These are phyloP conservation scores for Ptilorrhoa leucosticta DNA, from an alignment of 2,113 vertebrate species.

Conservation along the genomic window DNA sequence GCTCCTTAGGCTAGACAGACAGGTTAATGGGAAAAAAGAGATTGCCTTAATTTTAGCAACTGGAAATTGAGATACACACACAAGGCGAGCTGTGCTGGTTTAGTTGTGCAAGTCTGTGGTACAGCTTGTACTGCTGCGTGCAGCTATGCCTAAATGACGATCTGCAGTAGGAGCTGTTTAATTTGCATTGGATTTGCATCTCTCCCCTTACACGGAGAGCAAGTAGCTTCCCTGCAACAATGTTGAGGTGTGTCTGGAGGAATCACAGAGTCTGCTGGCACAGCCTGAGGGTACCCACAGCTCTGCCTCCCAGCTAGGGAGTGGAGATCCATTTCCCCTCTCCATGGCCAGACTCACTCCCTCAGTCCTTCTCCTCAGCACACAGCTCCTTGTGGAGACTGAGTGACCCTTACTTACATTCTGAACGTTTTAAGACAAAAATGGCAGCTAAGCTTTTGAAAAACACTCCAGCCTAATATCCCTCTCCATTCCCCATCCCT, in stretches of 20 bases:
- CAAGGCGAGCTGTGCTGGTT: not conserved
- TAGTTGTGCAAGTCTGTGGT: not conserved
- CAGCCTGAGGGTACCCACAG: not conserved
- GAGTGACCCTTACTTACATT: not conserved
- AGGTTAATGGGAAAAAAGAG: not conserved
- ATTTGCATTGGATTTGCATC: not conserved
- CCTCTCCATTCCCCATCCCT: not conserved
- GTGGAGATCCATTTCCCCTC: not conserved
- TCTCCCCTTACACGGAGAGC: accelerated
- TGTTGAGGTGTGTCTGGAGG: not conserved
- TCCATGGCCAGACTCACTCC: accelerated
- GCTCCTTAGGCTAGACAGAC: not conserved
- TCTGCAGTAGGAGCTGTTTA: not conserved
- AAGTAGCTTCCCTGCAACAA: not conserved
- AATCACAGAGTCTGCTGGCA: not conserved
- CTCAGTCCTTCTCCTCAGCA: not conserved
- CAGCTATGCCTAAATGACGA: not conserved
- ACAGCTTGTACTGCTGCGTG: not conserved
- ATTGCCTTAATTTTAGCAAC: not conserved
- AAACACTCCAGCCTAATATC: not conserved
- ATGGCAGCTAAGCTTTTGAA: not conserved
- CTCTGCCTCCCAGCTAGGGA: not conserved
- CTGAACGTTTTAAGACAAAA: not conserved
- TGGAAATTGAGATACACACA: not conserved
- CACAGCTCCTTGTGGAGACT: accelerated